These are phyloP conservation scores for Distichodus sexfasciatus DNA, from an alignment of 2,797 vertebrate species.

Conservation along the genomic window DNA sequence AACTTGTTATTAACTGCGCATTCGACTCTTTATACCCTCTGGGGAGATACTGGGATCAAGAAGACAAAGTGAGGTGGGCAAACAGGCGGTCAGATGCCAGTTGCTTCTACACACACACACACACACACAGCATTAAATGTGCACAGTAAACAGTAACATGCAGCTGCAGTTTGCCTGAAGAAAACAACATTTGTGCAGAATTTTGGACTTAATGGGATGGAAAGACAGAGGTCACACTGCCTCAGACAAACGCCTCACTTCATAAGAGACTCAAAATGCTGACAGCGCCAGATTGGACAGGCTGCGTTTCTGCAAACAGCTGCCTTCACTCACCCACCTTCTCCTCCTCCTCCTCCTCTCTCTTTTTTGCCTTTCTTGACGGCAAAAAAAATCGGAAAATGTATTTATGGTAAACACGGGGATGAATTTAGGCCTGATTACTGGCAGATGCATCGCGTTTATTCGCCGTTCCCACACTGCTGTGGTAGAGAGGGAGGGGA, in stretches of 20 bases:
- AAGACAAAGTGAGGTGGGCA: constrained; percentile 2
- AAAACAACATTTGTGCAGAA: constrained; percentile 58
- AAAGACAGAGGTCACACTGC: constrained; percentile 58
- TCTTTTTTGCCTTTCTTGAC: constrained; percentile 24
- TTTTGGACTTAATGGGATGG: constrained; percentile 69
- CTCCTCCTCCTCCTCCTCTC: background rate
- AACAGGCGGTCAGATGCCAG: constrained; percentile 43
- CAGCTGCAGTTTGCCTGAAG: constrained; percentile 63
- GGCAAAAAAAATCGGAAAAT: constrained; percentile 36
- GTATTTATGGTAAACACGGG: constrained; percentile 49
- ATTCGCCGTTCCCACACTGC: constrained; percentile 18
- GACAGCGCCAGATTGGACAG: constrained; percentile 59
- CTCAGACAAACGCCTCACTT: constrained; percentile 65
- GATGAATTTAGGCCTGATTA: constrained; percentile 56
- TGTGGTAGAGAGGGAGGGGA: constrained; percentile 17
- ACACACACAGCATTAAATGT: constrained; percentile 51
- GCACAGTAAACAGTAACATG: constrained; percentile 53
- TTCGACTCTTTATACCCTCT: constrained; percentile 32
- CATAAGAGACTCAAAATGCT: constrained; percentile 58
- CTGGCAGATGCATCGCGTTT: constrained; percentile 53
- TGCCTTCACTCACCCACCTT: constrained; percentile 41
- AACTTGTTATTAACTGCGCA: constrained; percentile 13
- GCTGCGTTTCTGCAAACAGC: constrained; percentile 61
- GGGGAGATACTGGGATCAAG: constrained; percentile 23
- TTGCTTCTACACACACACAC: constrained; percentile 40